Percentiles rank a stretch among this genome's conserved stretches.
These are phyloP conservation scores for Pangasianodon hypophthalmus DNA, from an alignment of 2,113 vertebrate species.

Conservation along the genomic window DNA sequence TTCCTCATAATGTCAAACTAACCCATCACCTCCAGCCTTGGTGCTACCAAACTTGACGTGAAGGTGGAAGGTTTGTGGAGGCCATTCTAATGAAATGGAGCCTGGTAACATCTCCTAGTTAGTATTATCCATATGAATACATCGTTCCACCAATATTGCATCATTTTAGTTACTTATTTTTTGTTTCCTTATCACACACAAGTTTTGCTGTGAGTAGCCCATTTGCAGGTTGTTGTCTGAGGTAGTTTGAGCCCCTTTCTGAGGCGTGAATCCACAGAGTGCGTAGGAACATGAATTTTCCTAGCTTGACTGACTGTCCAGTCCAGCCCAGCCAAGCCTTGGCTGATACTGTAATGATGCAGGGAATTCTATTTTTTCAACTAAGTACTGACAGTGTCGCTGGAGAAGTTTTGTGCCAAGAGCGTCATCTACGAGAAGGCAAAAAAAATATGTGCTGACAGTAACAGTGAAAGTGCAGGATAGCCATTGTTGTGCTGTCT, in stretches of 20 bases:
- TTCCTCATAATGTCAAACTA: neutral
- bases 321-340: conserved; percentile 1
- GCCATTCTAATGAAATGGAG: neutral
- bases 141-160: neutral
- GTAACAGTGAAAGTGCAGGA: neutral
- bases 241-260: neutral
- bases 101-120: neutral
- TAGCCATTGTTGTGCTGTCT: conserved; percentile 5
- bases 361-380: neutral
- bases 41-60: neutral
- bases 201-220: neutral
- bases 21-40: neutral
- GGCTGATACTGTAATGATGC: conserved; percentile 4
- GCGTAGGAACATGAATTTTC: conserved; percentile 3
- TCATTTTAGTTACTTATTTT: neutral
- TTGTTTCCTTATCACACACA: neutral
- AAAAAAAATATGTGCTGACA: conserved; percentile 21
- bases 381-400: neutral
- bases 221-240: conserved; percentile 1
- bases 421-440: neutral
- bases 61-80: neutral
- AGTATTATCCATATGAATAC: neutral
- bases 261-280: neutral
- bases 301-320: conserved; percentile 19
- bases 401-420: neutral